A percentile compares a stretch with the other conserved stretches of the same genome.
Conservation (phyloP, 2,113 vertebrate genomes). For the Numida meleagris region DNA sequence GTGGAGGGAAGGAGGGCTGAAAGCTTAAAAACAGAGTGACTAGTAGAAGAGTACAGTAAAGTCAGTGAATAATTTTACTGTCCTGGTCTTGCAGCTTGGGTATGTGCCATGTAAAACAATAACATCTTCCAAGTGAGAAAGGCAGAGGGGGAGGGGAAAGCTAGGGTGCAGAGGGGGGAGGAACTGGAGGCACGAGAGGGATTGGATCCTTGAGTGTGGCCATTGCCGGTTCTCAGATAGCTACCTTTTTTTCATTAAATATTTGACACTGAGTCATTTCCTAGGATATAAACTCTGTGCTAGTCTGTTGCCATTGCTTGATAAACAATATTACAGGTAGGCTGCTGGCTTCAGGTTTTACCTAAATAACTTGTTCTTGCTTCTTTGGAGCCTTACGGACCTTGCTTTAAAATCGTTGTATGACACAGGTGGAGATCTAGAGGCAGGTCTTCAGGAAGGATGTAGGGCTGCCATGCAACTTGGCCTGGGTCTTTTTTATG, state of each 20-base stretch:
- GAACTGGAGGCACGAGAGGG: not conserved
- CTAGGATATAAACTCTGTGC: constrained; percentile 21
- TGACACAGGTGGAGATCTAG: not conserved
- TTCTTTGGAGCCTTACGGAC: constrained; percentile 36
- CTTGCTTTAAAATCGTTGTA: not conserved
- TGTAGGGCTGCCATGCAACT: not conserved
- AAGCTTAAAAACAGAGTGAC: constrained; percentile 62
- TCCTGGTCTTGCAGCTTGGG: constrained; percentile 69
- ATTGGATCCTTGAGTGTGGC: not conserved
- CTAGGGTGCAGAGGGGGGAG: not conserved
- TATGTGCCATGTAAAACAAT: constrained; percentile 75
- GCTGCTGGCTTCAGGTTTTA: constrained; percentile 5
- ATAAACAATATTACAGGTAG: constrained; percentile 28
- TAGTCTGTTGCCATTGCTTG: not conserved
- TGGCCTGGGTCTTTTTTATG: not conserved
- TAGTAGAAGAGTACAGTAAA: constrained; percentile 72
- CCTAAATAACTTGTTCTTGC: not conserved
- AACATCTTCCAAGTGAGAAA: constrained; percentile 68
- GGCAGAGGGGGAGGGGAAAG: constrained; percentile 13
- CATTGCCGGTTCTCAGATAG: constrained; percentile 32
- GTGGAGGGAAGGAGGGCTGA: constrained; percentile 14
- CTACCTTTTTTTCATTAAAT: constrained; percentile 14
- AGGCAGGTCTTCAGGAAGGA: not conserved
- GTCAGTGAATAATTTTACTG: constrained; percentile 74
- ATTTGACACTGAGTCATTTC: constrained; percentile 47